Evolutionary conservation across 2,113 vertebrate genomes (phyloP), one percentile per base, ranked within the genome.

Genomic region (Otus sunia): DNA sequence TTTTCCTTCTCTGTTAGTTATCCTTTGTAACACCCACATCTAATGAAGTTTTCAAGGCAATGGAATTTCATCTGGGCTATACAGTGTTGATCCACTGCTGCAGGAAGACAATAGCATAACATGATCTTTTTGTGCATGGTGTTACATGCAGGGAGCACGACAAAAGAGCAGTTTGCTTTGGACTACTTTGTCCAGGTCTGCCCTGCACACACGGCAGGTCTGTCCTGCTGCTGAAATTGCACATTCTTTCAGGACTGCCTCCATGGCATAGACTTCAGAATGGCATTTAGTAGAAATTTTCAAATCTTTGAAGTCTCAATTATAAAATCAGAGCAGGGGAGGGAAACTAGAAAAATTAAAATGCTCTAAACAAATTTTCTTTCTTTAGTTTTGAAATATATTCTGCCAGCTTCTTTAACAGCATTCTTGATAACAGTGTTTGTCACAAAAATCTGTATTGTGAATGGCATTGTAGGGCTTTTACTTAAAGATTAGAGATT

Each of bases 51-150:
- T 60, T 30, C 39, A 36, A 53, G n/a, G 22, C 14, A 68, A 16
- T 8, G 3, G 12, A 11, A 0, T 4, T 45, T 79, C 9, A 26
- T 13, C 12, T 71, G 45, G 6, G 8, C 20, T 34, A 3, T 32
- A 6, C 9, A 11, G 10, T 21, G 6, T 12, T 66, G 16, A 52
- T 63, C 17, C 19, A 32, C 12, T 17, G 2, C 5, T 53, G 16
- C 25, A 56, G 27, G 23, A 60, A 53, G 20, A 13, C n/a, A 0
- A 0, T 1, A 41, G 5, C 12, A 66, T 49, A 56, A 50, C 16
- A 14, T 12, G 3, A 14, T 18, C 7, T 59, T 20, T 34, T 81
- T 64, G 29, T 53, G 10, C 10, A 10, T 5, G 1, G 12, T 62
- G 32, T 49, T 43, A n/a, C 8, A 16, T 0, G 3, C 10, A 49